Evolutionary conservation across 2,888 invertebrate species (phyloP).

Genomic region (Lottia gigantea): DNA sequence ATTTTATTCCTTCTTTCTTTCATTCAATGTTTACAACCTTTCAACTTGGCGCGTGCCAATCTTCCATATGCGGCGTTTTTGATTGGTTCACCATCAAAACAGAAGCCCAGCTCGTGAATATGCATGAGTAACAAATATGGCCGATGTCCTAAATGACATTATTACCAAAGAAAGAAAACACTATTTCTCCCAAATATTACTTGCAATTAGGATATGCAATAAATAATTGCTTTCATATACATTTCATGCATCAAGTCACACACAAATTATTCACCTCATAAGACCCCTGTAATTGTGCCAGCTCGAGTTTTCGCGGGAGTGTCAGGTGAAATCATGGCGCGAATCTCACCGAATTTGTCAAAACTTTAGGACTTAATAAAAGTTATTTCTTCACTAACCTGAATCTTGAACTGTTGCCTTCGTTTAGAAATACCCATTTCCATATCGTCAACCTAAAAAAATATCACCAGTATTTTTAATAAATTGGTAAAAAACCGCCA

Average conservation of each 20-base stretch:
- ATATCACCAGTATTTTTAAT: background rate
- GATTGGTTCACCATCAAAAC: background rate
- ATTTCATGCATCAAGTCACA: too few relatives aligned
- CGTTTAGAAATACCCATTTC: conserved; percentile 44
- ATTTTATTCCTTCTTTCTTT: conserved; percentile 1
- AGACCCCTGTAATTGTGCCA: background rate
- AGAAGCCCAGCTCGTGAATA: conserved; percentile 6
- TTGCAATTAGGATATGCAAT: conserved; percentile 3
- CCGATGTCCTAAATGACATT: background rate
- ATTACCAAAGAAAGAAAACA: too few relatives aligned
- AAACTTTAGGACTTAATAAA: conserved; percentile 7
- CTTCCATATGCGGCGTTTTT: background rate
- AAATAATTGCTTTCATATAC: background rate
- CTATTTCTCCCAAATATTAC: too few relatives aligned
- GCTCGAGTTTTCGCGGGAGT: conserved; percentile 20
- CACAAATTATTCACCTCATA: too few relatives aligned
- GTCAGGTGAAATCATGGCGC: conserved; percentile 18
- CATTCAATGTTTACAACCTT: conserved; percentile 8
- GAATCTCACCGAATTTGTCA: conserved; percentile 1
- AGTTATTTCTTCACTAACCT: conserved; percentile 39
- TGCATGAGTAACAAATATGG: conserved; percentile 8
- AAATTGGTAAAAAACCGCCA: background rate
- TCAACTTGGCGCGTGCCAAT: conserved; percentile 8
- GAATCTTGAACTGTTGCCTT: conserved; percentile 55
- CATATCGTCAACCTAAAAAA: conserved; percentile 50